These are phyloP conservation scores for Enoplosus armatus DNA, from an alignment of 2,797 vertebrate species.

Conservation along the genomic window DNA sequence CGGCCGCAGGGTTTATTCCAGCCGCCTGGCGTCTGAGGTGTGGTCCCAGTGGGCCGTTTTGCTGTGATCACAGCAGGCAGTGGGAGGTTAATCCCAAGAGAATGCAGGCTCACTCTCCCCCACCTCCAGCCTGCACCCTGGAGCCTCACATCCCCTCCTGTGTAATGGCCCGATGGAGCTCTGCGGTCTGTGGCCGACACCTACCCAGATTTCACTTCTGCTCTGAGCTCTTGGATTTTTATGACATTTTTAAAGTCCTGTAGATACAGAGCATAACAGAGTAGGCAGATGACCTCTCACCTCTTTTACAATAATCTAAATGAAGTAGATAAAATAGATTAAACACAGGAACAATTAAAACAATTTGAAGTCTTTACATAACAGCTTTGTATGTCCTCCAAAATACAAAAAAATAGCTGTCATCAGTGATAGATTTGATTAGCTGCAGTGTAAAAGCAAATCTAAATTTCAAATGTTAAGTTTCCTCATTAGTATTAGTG, in stretches of 20 bases:
- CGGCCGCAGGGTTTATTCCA: constrained; percentile 61
- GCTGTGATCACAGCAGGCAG: constrained; percentile 80
- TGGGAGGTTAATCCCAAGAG: constrained; percentile 84
- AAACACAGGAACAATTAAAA: constrained; percentile 4
- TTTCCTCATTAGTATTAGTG: constrained; percentile 35
- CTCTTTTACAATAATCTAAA: constrained; percentile 24
- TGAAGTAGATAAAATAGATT: constrained; percentile 20
- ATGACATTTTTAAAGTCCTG: constrained; percentile 32
- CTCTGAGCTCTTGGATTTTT: constrained; percentile 34
- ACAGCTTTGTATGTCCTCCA: constrained; percentile 9
- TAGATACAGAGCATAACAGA: constrained; percentile 7
- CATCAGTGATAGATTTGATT: constrained; percentile 30
- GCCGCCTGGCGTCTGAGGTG: constrained; percentile 61
- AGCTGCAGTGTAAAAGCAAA: constrained; percentile 31
- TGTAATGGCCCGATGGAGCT: constrained; percentile 57
- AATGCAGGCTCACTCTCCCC: constrained; percentile 75
- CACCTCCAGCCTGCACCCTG: constrained; percentile 72
- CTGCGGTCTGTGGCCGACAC: constrained; percentile 54
- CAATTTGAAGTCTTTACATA: neutral
- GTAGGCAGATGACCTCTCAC: constrained; percentile 31
- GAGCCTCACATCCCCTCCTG: constrained; percentile 63
- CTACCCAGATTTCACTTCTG: constrained; percentile 58
- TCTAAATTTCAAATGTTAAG: constrained; percentile 43
- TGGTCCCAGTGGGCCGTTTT: constrained; percentile 76
- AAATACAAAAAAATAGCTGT: constrained; percentile 22